Percentiles rank a stretch among this genome's conserved stretches.
Evolutionary conservation across 2,797 vertebrate genomes (phyloP).

Genomic region (Intellagama lesueurii): DNA sequence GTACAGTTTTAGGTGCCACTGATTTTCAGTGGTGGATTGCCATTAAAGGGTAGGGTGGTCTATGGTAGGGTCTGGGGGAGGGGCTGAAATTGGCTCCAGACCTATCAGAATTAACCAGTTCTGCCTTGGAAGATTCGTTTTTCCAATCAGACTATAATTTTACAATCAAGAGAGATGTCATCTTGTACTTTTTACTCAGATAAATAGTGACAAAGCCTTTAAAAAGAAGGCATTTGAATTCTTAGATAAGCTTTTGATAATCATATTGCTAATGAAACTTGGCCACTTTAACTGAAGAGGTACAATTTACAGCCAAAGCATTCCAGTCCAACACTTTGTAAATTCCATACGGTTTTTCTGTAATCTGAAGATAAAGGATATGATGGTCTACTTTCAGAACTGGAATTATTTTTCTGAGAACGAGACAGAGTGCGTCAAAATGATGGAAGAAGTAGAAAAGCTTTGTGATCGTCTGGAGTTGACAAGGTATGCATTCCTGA

Average conservation of each 20-base stretch:
- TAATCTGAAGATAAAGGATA: constrained; percentile 56
- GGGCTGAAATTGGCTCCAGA: too few relatives aligned
- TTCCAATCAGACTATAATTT: too few relatives aligned
- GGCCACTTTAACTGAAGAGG: background rate
- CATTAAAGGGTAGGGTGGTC: too few relatives aligned
- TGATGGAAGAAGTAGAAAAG: constrained; percentile 99
- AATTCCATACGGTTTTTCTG: constrained; percentile 13
- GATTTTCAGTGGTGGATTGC: too few relatives aligned
- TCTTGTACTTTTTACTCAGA: too few relatives aligned
- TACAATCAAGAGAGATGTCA: too few relatives aligned
- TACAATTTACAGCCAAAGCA: constrained; percentile 7
- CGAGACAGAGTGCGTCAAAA: constrained; percentile 92
- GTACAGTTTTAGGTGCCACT: too few relatives aligned
- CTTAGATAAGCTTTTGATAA: background rate
- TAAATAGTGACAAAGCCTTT: background rate
- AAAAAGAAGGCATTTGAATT: background rate
- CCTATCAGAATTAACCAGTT: too few relatives aligned
- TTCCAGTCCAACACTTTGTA: background rate
- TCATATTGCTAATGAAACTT: background rate
- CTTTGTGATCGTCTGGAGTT: constrained; percentile 96
- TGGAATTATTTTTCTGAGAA: constrained; percentile 96
- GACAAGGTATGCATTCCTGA: constrained; percentile 81
- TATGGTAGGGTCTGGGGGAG: too few relatives aligned
- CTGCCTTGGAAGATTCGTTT: too few relatives aligned
- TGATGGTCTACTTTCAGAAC: constrained; percentile 83